Evolutionary conservation across 2,113 vertebrate genomes (phyloP).

Genomic region (Orcinus orca): DNA sequence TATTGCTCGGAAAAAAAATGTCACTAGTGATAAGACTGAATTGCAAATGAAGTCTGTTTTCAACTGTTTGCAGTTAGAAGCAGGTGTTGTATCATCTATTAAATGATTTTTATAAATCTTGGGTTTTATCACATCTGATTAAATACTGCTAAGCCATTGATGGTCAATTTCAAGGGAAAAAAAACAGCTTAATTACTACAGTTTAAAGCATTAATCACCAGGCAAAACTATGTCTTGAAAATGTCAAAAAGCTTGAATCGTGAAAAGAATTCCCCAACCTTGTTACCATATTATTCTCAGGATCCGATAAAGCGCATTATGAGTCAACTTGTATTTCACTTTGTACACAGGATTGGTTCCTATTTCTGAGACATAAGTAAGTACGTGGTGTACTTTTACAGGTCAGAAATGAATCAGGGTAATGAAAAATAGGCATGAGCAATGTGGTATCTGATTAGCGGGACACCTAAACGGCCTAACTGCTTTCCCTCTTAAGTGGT

Average conservation of each 20-base stretch:
- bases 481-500: conserved; percentile 4
- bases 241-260: conserved; percentile 68
- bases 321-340: conserved; percentile 75
- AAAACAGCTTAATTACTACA: conserved; percentile 76
- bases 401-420: conserved; percentile 72
- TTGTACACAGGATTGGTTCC: conserved; percentile 60
- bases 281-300: conserved; percentile 68
- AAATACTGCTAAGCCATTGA: conserved; percentile 79
- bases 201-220: conserved; percentile 65
- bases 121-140: conserved; percentile 83
- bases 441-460: not conserved
- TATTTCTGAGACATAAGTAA: conserved; percentile 51
- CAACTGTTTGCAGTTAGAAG: conserved; percentile 83
- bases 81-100: conserved; percentile 84
- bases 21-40: conserved; percentile 86
- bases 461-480: not conserved
- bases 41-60: conserved; percentile 86
- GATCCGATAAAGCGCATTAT: conserved; percentile 67
- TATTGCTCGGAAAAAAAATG: conserved; percentile 84
- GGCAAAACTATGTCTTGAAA: conserved; percentile 64
- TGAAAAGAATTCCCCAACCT: conserved; percentile 60
- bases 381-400: conserved; percentile 40
- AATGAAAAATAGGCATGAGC: conserved; percentile 45
- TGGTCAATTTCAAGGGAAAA: conserved; percentile 72
- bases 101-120: conserved; percentile 84